These are phyloP conservation scores for Epinotia bilunana DNA, from an alignment of 2,888 invertebrate genomes.

Conservation along the genomic window DNA sequence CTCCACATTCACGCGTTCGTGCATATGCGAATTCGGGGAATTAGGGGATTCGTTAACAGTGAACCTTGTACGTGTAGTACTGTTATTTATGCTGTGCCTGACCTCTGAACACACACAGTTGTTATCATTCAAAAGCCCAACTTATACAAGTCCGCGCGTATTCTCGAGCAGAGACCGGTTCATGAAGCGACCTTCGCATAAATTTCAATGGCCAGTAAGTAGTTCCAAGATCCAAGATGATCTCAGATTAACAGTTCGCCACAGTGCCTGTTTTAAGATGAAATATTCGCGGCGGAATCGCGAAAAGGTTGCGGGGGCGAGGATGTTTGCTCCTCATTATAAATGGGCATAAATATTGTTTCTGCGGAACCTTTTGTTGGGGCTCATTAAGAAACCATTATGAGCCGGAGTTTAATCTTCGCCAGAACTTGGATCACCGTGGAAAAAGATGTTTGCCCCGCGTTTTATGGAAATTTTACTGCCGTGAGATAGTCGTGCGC, in stretches of 20 bases:
- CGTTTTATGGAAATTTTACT: conserved; percentile 46
- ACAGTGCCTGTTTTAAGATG: conserved; percentile 50
- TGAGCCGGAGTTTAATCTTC: conserved; percentile 56
- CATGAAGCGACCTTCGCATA: not conserved
- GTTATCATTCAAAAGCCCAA: not conserved
- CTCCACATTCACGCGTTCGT: no score
- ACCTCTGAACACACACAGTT: not conserved
- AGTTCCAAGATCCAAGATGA: not conserved
- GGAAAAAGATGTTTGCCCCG: conserved; percentile 46
- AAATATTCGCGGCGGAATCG: conserved; percentile 64
- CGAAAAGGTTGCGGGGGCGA: conserved; percentile 52
- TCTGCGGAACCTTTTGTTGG: conserved; percentile 60
- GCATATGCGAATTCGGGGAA: no score
- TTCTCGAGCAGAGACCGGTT: not conserved
- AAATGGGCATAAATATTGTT: conserved; percentile 74
- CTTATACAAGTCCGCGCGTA: not conserved
- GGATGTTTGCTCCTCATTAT: conserved; percentile 61
- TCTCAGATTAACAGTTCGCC: not conserved
- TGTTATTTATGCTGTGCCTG: not conserved
- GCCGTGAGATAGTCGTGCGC: conserved; percentile 23
- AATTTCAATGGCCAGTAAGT: not conserved
- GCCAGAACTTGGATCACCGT: conserved; percentile 46
- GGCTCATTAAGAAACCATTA: conserved; percentile 75
- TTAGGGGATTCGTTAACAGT: no score
- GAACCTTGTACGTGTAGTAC: no score